Evolutionary conservation across 2,113 vertebrate species (phyloP).

Genomic region (Morone saxatilis): DNA sequence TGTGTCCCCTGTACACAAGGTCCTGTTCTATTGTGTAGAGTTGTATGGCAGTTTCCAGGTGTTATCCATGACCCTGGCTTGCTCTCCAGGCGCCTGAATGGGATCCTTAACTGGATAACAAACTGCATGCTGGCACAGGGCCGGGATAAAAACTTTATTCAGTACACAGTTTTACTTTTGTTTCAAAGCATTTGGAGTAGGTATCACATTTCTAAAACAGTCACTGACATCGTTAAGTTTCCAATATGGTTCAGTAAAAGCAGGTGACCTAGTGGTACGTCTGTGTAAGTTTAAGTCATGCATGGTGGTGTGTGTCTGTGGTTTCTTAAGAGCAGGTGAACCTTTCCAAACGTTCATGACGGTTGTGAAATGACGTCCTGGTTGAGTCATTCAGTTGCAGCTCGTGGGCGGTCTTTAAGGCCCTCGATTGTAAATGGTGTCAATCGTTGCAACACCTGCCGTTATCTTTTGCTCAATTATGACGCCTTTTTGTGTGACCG

Average conservation of each 20-base stretch:
- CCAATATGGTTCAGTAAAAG: neutral
- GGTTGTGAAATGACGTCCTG: neutral
- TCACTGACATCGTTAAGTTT: neutral
- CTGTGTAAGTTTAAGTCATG: neutral
- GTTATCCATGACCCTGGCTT: constrained; percentile 2
- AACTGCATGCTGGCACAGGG: neutral
- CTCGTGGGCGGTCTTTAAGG: constrained; percentile 14
- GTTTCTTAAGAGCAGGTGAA: neutral
- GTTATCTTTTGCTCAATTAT: neutral
- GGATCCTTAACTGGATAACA: constrained; percentile 29
- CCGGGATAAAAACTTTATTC: constrained; percentile 3
- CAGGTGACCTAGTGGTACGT: neutral
- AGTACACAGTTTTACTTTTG: neutral
- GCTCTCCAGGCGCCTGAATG: constrained; percentile 10
- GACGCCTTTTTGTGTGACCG: neutral
- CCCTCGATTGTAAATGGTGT: neutral
- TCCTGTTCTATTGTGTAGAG: constrained; percentile 25
- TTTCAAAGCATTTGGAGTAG: neutral
- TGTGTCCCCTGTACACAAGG: neutral
- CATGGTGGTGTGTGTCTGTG: neutral
- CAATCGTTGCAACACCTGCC: constrained; percentile 19
- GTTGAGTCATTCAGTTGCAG: constrained; percentile 42
- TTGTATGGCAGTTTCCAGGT: constrained; percentile 32
- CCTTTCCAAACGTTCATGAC: neutral
- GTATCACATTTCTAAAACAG: too few species aligned